Base-by-base conservation (phyloP, 2,888 invertebrate species). In the Euplagia quadripunctaria region DNA sequence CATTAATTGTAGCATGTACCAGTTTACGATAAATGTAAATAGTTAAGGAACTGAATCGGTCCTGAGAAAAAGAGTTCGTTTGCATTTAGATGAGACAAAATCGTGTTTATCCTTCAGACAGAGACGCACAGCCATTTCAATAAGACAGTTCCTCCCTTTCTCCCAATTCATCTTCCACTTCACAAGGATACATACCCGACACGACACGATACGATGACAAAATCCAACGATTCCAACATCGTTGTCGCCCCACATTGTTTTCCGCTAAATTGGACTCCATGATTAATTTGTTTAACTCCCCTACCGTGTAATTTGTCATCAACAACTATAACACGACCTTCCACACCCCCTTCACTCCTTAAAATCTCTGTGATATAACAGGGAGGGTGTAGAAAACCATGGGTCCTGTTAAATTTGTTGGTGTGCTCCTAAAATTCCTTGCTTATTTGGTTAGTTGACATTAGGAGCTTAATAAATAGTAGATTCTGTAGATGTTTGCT, bases 211-310 rank as follows among this genome's bases (percentile, higher is more conserved):
- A 80, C 87, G 88, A 88, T 88, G 88, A 89, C 90, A 87, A 87
- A 91, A 89, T 89, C 90, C 90, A 79, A 88, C 88, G 88, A 90
- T 87, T 87, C 89, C 90, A 81, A 55, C 69, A 75, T 58, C 61
- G 42, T 71, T 63, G 65, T 82, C 86, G 86, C 89, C 88, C 92
- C 89, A 88, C 94, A 93, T 94, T 94, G 94, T 94, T 94, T 93
- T 94, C 94, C 93, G 88, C 90, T 91, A 94, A 94, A 94, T 94
- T 94, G 94, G 94, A 94, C 89, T 84, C 89, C 79, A 87, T 94
- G 94, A 94, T 94, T 94, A 94, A 94, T 94, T 94, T 92, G 93
- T 92, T 93, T 91, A 92, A 93, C 92, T 91, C 94, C 94, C 94
- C 93, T 89, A 88, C 88, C 87, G 86, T 90, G 92, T 93, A 91